Evolutionary conservation across 92 coral and sea anemone genomes (phyloP).

Genomic region (Hydrozoanthus gracilis): DNA sequence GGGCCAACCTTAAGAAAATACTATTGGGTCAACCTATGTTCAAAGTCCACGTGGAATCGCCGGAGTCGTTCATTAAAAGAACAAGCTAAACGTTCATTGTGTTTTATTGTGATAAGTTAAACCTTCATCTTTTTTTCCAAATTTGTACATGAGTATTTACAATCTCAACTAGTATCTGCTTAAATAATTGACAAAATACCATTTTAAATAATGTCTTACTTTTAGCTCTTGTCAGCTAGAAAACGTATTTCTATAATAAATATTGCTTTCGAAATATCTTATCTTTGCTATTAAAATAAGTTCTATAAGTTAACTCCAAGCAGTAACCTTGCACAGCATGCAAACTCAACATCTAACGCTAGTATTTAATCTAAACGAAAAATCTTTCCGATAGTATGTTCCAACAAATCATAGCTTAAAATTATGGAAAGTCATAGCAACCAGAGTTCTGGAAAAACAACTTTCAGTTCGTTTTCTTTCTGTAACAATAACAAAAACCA

Average conservation of each 20-base stretch:
- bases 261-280: conserved; percentile 4
- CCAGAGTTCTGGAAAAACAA: conserved; percentile 8
- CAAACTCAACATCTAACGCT: not conserved
- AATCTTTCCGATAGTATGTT: not conserved
- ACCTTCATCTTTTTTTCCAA: not conserved
- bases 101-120: conserved; percentile 11
- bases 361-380: not conserved
- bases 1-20: too few relatives aligned
- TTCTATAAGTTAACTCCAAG: not conserved
- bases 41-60: too few relatives aligned
- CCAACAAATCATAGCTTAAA: not conserved
- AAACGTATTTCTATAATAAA: not conserved
- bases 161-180: not conserved
- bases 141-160: conserved; percentile 37
- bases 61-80: too few relatives aligned
- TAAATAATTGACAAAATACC: not conserved
- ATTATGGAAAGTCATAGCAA: conserved; percentile 15
- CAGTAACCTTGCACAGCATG: not conserved
- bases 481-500: not conserved
- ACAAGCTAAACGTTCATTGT: too few relatives aligned
- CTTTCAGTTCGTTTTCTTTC: not conserved
- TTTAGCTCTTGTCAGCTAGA: conserved; percentile 72
- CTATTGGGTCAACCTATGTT: too few relatives aligned
- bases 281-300: not conserved
- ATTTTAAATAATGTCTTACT: conserved; percentile 39